Percentiles rank a stretch among this genome's conserved stretches.
Conservation (phyloP, 2,797 vertebrate species). For the Liparis tanakae region DNA sequence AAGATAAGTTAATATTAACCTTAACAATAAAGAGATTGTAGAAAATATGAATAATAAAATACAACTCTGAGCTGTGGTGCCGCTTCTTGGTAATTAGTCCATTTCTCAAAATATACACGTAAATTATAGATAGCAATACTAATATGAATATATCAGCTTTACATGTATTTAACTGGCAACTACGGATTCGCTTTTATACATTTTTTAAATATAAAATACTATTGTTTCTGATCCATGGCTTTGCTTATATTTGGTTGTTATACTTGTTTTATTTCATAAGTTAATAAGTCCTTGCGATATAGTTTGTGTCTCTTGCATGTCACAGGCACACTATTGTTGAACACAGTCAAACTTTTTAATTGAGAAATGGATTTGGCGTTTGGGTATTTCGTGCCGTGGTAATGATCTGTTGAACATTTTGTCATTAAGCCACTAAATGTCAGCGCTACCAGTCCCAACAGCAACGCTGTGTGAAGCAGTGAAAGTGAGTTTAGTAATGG, state of each 20-base stretch:
- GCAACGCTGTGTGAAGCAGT: constrained; percentile 48
- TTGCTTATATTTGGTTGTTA: too few relatives aligned
- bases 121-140: too few relatives aligned
- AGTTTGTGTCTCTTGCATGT: background rate
- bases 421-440: constrained; percentile 74
- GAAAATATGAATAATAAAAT: background rate
- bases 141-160: background rate
- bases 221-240: background rate
- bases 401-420: constrained; percentile 74
- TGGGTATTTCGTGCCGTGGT: constrained; percentile 55
- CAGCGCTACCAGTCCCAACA: constrained; percentile 50
- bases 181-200: too few relatives aligned
- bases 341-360: constrained; percentile 49
- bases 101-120: too few relatives aligned
- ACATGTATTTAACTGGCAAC: too few relatives aligned
- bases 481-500: constrained; percentile 51
- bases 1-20: background rate
- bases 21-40: background rate
- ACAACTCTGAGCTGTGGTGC: background rate
- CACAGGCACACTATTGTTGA: constrained; percentile 37
- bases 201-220: background rate
- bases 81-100: too few relatives aligned
- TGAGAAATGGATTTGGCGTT: constrained; percentile 52
- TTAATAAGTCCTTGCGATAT: background rate
- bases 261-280: too few relatives aligned